Base-by-base conservation (phyloP, 2,797 vertebrate species). In the Lepilemur septentrionalis region DNA sequence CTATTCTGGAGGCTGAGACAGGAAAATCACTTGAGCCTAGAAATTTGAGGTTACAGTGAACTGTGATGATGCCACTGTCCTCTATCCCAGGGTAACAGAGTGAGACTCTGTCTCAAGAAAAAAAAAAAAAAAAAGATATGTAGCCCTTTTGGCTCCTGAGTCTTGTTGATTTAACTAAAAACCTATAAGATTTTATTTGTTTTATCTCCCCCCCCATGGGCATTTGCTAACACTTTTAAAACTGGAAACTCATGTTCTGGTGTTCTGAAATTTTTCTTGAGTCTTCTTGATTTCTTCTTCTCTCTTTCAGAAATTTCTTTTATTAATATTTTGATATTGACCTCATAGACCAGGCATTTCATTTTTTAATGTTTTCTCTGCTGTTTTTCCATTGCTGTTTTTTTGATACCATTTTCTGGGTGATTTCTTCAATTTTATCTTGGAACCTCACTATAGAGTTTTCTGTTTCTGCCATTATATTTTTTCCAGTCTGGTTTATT, bases 101-200 rank as follows among this genome's bases (percentile, higher is more conserved):
- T 48, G 48, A 48, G 48, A 48, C 48, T 12, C 48, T 48, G 14
- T 48, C 48, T 48, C 48, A 48, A 48, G 48, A 12, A 13, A 1
- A 0, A 28, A 23, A 1, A 0, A 28, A 23, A 5, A 59, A 59
- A 28, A 20, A 81, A 92, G 59, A 46, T 52, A 43, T 55, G 61
- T 55, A 87, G 30, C 35, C 7, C 28, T 52, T 82, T 41, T 94
- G 78, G 30, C 86, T 76, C 43, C 69, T 25, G 2, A 20, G 61
- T 91, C 76, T 82, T 93, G 35, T 41, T 76, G 38, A 82, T 94
- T 93, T 59, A 69, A 75, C 41, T 95, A 75, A 93, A 86, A 50
- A 46, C 43, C 35, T 76, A 3, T 52, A 52, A 14, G 35, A 32
- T 55, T 88, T 89, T 70, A 52, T 86, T 43, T 52, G 17, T 35